A percentile compares a stretch with the other conserved stretches of the same genome.
These are phyloP conservation scores for Callospermophilus lateralis DNA, from an alignment of 2,113 vertebrate genomes.

Conservation along the genomic window DNA sequence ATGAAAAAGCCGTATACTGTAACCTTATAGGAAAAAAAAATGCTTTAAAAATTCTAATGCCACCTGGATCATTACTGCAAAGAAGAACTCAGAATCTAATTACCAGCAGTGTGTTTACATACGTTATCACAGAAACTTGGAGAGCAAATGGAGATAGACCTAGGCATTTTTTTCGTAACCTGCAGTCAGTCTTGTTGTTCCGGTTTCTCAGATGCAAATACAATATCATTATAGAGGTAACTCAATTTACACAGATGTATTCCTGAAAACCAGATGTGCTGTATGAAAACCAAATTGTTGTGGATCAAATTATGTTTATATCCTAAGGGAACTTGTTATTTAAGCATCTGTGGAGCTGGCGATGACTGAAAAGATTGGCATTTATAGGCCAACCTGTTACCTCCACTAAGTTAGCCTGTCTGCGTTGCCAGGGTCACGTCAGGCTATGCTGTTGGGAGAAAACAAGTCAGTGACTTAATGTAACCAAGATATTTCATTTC, in stretches of 20 bases:
- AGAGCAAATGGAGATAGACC: constrained; percentile 59
- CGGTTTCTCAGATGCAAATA: constrained; percentile 67
- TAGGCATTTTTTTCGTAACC: constrained; percentile 66
- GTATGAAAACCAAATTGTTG: constrained; percentile 71
- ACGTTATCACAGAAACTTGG: constrained; percentile 64
- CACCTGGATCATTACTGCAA: constrained; percentile 75
- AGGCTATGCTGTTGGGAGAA: neutral
- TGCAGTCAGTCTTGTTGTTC: constrained; percentile 44
- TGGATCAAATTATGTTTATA: constrained; percentile 75
- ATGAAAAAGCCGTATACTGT: constrained; percentile 14
- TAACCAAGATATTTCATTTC: neutral
- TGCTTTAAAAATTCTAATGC: constrained; percentile 11
- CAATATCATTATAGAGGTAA: constrained; percentile 74
- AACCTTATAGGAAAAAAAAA: constrained; percentile 60
- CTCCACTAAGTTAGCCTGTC: neutral
- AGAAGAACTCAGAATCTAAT: constrained; percentile 74
- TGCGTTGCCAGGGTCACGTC: constrained; percentile 14
- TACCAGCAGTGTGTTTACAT: constrained; percentile 70
- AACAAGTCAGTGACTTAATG: neutral
- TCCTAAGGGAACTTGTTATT: constrained; percentile 77
- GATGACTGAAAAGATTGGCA: constrained; percentile 62
- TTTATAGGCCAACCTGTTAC: constrained; percentile 66
- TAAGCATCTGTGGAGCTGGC: constrained; percentile 75
- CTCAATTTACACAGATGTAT: constrained; percentile 73
- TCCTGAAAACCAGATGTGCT: constrained; percentile 78